Evolutionary conservation across 2,888 invertebrate species (phyloP), one percentile per base, ranked within the genome.

Genomic region (Agrochola lychnidis): DNA sequence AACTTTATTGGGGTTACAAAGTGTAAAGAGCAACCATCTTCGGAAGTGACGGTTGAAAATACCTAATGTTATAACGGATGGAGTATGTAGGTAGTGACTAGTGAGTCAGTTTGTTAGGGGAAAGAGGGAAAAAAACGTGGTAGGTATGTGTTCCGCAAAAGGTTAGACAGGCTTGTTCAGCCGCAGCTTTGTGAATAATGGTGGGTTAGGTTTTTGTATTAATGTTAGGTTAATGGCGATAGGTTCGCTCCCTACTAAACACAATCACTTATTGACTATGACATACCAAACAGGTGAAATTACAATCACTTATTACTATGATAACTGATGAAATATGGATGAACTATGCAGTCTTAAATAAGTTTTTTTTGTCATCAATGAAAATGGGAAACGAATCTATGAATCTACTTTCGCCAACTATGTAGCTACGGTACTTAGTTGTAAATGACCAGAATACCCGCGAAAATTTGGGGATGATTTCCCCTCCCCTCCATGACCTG

Each of bases 41-140:
- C 14, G 70, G 67, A 36, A 63, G 83, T 70, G 67, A 83, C 83
- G 79, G 62, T 30, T 61, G 2, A 22, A 22, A 42, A 25, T 42
- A 10, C 10, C 25, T 66, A 56, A 66, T 59, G 19, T 53, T 64
- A 22, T 78, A 12, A 62, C 30, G 14, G 25, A 63, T 61, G 36
- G 45, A 14, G 12, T 45, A 51, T 19, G 40, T 22, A 25, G 0
- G 19, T 16, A 22, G 2, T 14, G 10, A 19, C 14, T 16, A 22
- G 2, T 14, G 10, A 19, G 12, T 19, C 14, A 16, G 45, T 30
- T 22, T 36, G 48, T 48, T 48, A 10, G n/a, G n/a, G 9, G 6
- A 45, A 62, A 14, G 2, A 10, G 4, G 40, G 10, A 45, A 36
- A 73, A 36, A 0, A 48, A 14, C 4, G 0, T 30, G 22, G 10